Conservation (phyloP, 2,113 vertebrate genomes). For the Mormyrus lacerda region DNA sequence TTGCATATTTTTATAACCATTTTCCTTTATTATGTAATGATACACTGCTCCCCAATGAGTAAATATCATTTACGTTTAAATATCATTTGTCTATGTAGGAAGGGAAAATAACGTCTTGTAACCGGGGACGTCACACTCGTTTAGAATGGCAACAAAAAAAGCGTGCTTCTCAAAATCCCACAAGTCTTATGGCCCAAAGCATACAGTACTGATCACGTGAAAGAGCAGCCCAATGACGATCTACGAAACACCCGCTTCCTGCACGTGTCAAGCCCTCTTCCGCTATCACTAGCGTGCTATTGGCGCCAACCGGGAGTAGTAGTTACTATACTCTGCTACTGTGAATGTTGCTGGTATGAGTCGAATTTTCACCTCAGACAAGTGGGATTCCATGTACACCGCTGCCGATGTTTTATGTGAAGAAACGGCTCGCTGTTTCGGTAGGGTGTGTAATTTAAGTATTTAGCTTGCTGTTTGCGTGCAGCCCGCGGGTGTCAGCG, state of each 20-base stretch:
- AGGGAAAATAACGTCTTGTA: background rate
- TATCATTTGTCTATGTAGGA: background rate
- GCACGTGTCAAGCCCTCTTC: background rate
- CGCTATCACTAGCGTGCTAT: background rate
- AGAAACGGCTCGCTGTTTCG: background rate
- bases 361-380: background rate
- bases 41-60: background rate
- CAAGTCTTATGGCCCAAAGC: background rate
- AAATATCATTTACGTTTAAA: background rate
- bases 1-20: background rate
- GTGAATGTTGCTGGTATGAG: background rate
- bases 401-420: slow-evolving; percentile 1
- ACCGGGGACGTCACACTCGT: background rate
- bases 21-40: background rate
- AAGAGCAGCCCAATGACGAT: background rate
- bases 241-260: background rate
- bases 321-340: background rate
- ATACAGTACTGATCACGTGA: background rate
- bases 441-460: background rate
- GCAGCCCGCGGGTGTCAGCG: background rate
- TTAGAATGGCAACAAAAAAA: background rate
- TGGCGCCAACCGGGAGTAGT: background rate
- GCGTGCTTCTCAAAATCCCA: background rate
- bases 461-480: background rate
- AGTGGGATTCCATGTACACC: background rate